These are phyloP conservation scores for Hephaestus fuliginosus DNA, from an alignment of 2,797 vertebrate genomes.

Conservation along the genomic window DNA sequence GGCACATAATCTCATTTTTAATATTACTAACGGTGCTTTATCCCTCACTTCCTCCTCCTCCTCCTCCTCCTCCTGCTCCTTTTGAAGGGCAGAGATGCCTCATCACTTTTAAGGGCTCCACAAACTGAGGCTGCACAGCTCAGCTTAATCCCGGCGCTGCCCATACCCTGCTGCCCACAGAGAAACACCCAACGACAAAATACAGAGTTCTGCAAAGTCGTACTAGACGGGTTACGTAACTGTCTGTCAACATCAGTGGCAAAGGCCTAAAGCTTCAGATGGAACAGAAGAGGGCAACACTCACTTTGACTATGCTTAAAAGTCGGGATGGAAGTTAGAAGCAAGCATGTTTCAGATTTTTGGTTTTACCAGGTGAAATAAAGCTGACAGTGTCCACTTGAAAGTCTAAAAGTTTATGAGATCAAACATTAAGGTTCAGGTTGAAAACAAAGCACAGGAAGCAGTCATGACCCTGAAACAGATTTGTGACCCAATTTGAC, in stretches of 20 bases:
- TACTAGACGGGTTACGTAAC: slow-evolving; percentile 68
- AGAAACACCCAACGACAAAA: slow-evolving; percentile 56
- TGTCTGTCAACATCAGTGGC: slow-evolving; percentile 59
- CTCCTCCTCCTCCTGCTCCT: slow-evolving; percentile 8
- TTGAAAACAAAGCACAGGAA: not conserved
- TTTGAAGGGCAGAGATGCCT: slow-evolving; percentile 62
- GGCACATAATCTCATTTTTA: slow-evolving; percentile 51
- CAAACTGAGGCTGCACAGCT: slow-evolving; percentile 53
- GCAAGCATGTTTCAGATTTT: not conserved
- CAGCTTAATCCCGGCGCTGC: slow-evolving; percentile 70
- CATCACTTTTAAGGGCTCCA: slow-evolving; percentile 65
- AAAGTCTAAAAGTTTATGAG: not conserved
- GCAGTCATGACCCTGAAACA: not conserved
- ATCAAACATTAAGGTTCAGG: not conserved
- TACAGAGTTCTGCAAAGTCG: slow-evolving; percentile 64
- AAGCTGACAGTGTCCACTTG: not conserved
- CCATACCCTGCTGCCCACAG: slow-evolving; percentile 51
- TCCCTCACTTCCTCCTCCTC: slow-evolving; percentile 40
- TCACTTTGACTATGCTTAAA: slow-evolving; percentile 9
- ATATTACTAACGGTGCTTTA: slow-evolving; percentile 49
- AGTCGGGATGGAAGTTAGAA: slow-evolving; percentile 31
- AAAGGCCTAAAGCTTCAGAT: slow-evolving; percentile 24
- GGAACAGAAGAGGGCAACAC: slow-evolving; percentile 5
- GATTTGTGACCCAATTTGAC: slow-evolving; percentile 43
- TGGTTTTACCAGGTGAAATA: not conserved